A percentile compares a stretch with the other conserved stretches of the same genome.
These are phyloP conservation scores for Oxytorus armatus DNA, from an alignment of 2,888 invertebrate species.

Conservation along the genomic window DNA sequence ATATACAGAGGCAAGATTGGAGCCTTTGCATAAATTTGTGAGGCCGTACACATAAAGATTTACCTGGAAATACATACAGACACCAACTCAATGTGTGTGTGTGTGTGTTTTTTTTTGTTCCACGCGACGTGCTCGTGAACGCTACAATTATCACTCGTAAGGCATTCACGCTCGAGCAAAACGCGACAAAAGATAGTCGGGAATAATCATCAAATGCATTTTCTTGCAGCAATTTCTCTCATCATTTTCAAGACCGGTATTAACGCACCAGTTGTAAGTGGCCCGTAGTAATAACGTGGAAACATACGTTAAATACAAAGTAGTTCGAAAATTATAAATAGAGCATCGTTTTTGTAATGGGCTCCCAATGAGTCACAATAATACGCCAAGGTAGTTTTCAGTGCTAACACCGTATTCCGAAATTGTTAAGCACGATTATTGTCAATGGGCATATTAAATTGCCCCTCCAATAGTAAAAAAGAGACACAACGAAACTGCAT, in stretches of 20 bases:
- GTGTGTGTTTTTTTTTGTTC: constrained; percentile 5
- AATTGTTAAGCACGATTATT: no score
- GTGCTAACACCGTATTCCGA: no score
- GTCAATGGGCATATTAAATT: no score
- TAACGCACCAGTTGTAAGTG: constrained; percentile 10
- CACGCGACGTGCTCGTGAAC: constrained; percentile 52
- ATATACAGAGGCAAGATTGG: no score
- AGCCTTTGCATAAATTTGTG: no score
- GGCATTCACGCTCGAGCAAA: constrained; percentile 22
- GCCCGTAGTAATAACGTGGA: not conserved
- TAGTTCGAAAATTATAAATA: not conserved
- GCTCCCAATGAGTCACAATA: no score
- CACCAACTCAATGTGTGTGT: not conserved
- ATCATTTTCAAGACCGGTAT: constrained; percentile 41
- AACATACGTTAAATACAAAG: constrained; percentile 1
- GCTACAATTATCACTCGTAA: constrained; percentile 39
- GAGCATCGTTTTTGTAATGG: no score
- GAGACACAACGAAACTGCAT: no score
- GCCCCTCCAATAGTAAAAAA: no score
- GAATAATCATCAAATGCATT: constrained; percentile 42
- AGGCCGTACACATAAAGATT: no score
- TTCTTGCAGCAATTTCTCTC: constrained; percentile 35
- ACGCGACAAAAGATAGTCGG: constrained; percentile 14
- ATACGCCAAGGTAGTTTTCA: no score
- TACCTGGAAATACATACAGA: no score